Evolutionary conservation across 2,888 invertebrate species (phyloP).

Genomic region (Amphipoea oculea): DNA sequence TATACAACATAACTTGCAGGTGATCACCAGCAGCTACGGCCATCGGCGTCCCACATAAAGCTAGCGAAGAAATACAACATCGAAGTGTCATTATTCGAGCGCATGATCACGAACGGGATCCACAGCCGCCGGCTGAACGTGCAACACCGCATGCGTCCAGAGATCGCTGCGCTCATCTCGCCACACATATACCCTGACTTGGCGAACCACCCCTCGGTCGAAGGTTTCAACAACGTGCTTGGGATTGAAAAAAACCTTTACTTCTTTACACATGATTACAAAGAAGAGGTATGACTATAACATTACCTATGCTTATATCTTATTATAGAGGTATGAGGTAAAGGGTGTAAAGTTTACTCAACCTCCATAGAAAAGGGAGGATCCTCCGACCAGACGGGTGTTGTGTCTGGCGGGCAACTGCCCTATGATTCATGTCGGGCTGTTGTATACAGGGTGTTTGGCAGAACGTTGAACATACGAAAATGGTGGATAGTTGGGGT

Average conservation of each 20-base stretch:
- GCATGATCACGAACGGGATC: constrained; percentile 93
- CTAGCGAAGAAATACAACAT: constrained; percentile 92
- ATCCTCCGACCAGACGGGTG: too few relatives aligned
- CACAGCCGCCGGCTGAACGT: constrained; percentile 91
- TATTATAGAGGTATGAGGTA: neutral
- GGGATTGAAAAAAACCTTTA: constrained; percentile 92
- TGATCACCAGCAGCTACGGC: constrained; percentile 95
- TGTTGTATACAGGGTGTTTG: too few relatives aligned
- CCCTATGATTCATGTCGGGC: too few relatives aligned
- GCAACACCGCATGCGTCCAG: constrained; percentile 95
- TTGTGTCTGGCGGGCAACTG: too few relatives aligned
- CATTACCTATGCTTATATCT: neutral
- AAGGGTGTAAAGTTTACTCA: too few relatives aligned
- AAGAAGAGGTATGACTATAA: constrained; percentile 86
- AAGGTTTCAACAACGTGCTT: constrained; percentile 88
- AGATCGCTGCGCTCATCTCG: constrained; percentile 88
- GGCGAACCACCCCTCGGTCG: constrained; percentile 91
- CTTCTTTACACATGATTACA: constrained; percentile 92
- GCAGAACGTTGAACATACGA: too few relatives aligned
- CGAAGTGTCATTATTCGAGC: constrained; percentile 95
- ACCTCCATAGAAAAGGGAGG: too few relatives aligned
- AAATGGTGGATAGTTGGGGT: too few relatives aligned
- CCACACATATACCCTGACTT: constrained; percentile 93
- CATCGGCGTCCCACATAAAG: constrained; percentile 92
- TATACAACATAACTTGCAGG: constrained; percentile 78